These are phyloP conservation scores for Tachysurus vachellii DNA, from an alignment of 2,113 vertebrate genomes.

Conservation along the genomic window DNA sequence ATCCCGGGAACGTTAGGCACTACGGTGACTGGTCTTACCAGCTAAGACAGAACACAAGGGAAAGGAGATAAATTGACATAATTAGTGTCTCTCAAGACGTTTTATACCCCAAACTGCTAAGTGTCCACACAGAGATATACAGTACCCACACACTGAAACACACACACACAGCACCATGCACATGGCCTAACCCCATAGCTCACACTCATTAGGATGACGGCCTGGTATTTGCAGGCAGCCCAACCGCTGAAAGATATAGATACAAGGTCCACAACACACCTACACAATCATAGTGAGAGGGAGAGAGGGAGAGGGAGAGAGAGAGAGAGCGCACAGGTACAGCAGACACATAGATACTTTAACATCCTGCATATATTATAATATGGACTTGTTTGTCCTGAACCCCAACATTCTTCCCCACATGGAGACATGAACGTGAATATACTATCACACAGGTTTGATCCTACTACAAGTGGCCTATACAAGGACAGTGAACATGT, in stretches of 20 bases:
- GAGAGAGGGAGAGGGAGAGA: not conserved
- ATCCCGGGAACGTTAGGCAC: constrained; percentile 98
- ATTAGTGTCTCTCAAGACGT: constrained; percentile 40
- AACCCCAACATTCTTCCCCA: not conserved
- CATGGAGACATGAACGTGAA: constrained; percentile 9
- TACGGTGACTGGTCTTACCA: constrained; percentile 98
- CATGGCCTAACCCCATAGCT: constrained; percentile 68
- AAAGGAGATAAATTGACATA: constrained; percentile 42
- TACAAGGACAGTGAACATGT: constrained; percentile 34
- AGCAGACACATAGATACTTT: not conserved
- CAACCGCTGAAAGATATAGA: constrained; percentile 71
- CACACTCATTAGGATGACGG: constrained; percentile 77
- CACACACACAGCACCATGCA: constrained; percentile 9
- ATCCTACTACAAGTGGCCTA: not conserved
- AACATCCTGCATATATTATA: constrained; percentile 59
- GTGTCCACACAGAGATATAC: constrained; percentile 19
- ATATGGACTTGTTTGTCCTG: constrained; percentile 49
- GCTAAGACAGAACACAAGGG: constrained; percentile 75
- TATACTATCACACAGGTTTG: constrained; percentile 4
- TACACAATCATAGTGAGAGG: constrained; percentile 64
- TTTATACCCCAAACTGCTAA: constrained; percentile 47
- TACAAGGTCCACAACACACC: constrained; percentile 66
- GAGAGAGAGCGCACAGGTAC: constrained; percentile 2
- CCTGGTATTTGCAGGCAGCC: constrained; percentile 73
- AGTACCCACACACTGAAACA: not conserved